These are phyloP conservation scores for Anticlea derivata DNA, from an alignment of 2,888 invertebrate species.

Conservation along the genomic window DNA sequence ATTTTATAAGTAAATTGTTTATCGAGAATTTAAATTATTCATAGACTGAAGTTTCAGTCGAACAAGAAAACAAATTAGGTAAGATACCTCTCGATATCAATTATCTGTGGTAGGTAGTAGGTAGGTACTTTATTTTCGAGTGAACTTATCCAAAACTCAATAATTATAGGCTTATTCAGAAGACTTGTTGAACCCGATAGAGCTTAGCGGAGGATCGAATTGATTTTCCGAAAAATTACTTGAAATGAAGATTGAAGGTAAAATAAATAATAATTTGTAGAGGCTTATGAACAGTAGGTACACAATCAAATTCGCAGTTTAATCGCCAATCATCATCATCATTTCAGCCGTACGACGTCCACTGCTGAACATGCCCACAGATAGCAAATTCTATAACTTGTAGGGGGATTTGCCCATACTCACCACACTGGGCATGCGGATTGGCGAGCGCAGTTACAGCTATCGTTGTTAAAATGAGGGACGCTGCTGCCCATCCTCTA, in stretches of 20 bases:
- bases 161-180: constrained; percentile 41
- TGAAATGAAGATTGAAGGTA: not conserved
- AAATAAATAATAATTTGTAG: not conserved
- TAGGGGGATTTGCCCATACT: too few species aligned
- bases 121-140: constrained; percentile 35
- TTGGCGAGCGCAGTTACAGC: too few species aligned
- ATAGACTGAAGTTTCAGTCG: constrained; percentile 16
- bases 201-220: not conserved
- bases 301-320: too few species aligned
- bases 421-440: too few species aligned
- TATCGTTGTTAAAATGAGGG: too few species aligned
- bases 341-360: too few species aligned
- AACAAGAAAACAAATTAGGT: constrained; percentile 37
- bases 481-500: too few species aligned
- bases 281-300: too few species aligned
- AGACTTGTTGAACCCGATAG: constrained; percentile 30
- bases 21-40: constrained; percentile 23
- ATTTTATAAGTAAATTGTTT: not conserved
- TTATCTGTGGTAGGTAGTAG: constrained; percentile 36
- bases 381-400: too few species aligned
- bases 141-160: constrained; percentile 37
- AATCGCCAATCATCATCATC: too few species aligned
- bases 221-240: not conserved
- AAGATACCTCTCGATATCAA: constrained; percentile 40
- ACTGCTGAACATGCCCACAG: too few species aligned